Base-by-base conservation (phyloP, 1,140 invertebrate species). In the Brachionus rotundiformis region DNA sequence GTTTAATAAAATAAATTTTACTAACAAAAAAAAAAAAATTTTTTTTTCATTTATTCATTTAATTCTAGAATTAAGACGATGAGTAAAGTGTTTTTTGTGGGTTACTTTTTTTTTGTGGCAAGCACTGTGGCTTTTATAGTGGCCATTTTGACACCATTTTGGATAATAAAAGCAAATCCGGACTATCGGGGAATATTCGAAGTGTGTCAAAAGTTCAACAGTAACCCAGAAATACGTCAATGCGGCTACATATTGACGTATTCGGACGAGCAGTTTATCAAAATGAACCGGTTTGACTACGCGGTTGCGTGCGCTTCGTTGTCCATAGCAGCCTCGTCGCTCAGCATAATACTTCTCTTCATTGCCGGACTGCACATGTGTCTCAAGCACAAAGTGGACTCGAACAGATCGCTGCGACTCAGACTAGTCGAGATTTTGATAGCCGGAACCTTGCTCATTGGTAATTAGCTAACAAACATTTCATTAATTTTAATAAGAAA, bases 41-140 rank as follows among this genome's bases (percentile, higher is more conserved):
- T n/a, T n/a, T 49, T 49, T 49, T 23, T 49, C 6, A 1, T 6
- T 2, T 39, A 39, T 39, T 39, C n/a, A n/a, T 39, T 39, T 0
- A 49, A 49, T 49, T 49, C 47, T 49, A 49, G 47, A 49, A 49
- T 49, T 23, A 19, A 49, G 47, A 49, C n/a, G 31, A 79, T 79
- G 76, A 79, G 76, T 63, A 79, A 59, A 79, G 47, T 79, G 11
- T 81, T 81, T 68, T 81, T 44, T 68, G 63, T 81, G 33, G 79
- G 79, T 1, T 81, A 36, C 36, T 81, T 65, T 39, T 25, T 68
- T 29, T 61, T 63, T 27, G 79, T 81, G 13, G 33, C 79, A 11
- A 81, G 79, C 27, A 81, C 79, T n/a, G 31, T 81, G 8, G 54
- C 79, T 6, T 81, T 81, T 41, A 81, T 81, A 54, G 79, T 81